These are phyloP conservation scores for Caenorhabditis tropicalis DNA, from an alignment of 1,140 invertebrate genomes.

Conservation along the genomic window DNA sequence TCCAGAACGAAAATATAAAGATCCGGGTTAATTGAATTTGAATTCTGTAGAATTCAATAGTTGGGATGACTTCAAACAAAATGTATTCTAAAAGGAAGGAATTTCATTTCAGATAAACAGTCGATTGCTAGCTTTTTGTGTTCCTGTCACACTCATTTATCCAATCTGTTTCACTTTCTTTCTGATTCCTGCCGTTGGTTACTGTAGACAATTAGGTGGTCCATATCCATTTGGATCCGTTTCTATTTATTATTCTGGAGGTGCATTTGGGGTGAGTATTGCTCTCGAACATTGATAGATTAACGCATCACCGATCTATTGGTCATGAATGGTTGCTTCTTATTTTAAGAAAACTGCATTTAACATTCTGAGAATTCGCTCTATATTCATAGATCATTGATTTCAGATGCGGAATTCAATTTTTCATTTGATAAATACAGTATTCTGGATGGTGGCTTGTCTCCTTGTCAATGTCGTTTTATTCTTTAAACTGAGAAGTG, in stretches of 20 bases:
- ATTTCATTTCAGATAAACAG: background rate
- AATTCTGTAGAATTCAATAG: background rate
- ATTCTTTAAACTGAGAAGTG: conserved; percentile 19
- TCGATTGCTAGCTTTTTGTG: background rate
- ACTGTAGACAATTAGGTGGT: conserved; percentile 26
- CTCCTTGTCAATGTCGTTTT: background rate
- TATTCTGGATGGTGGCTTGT: conserved; percentile 10
- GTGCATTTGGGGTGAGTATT: conserved; percentile 19
- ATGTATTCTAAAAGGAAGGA: too few relatives aligned
- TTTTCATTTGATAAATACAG: conserved; percentile 2
- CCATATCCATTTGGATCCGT: conserved; percentile 20
- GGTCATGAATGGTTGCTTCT: background rate
- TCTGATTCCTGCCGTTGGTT: background rate
- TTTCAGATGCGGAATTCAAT: conserved; percentile 7
- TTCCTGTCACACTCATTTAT: background rate
- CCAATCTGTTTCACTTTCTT: conserved; percentile 21
- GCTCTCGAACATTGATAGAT: background rate
- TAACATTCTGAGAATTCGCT: too few relatives aligned
- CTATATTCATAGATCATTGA: background rate
- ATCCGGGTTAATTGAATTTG: background rate
- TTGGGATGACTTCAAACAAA: too few relatives aligned
- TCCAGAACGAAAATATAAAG: background rate
- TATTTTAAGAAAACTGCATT: too few relatives aligned
- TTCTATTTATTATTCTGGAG: background rate
- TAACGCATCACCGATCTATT: background rate